Percentiles rank a stretch among this genome's conserved stretches.
Evolutionary conservation across 2,797 vertebrate genomes (phyloP).

Genomic region (Artibeus jamaicensis): DNA sequence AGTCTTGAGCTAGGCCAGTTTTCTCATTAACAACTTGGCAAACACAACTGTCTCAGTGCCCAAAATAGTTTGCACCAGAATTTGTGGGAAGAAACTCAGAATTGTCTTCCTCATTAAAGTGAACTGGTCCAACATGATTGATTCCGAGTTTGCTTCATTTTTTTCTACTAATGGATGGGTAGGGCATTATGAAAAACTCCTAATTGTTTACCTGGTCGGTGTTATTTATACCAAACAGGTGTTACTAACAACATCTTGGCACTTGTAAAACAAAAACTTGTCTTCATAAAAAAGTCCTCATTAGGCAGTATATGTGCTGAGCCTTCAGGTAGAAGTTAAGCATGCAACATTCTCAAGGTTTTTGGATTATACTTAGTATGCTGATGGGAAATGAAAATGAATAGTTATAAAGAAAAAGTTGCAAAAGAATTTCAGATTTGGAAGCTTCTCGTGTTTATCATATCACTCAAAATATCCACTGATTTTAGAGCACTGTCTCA

Average conservation of each 20-base stretch:
- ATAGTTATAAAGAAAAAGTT: not conserved
- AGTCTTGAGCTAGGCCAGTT: not conserved
- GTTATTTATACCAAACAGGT: not conserved
- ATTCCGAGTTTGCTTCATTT: slow-evolving; percentile 32
- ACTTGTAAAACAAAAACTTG: not conserved
- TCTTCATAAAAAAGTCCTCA: slow-evolving; percentile 21
- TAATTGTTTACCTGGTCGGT: not conserved
- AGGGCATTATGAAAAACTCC: not conserved
- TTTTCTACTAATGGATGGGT: not conserved
- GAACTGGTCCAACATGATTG: not conserved
- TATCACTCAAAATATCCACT: not conserved
- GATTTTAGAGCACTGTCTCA: not conserved
- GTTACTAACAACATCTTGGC: not conserved
- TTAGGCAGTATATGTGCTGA: not conserved
- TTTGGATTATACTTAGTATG: not conserved
- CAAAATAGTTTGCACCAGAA: not conserved
- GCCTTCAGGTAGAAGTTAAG: not conserved
- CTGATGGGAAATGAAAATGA: not conserved
- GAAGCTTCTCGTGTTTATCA: not conserved
- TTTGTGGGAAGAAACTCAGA: not conserved
- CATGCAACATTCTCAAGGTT: not conserved
- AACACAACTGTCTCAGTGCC: slow-evolving; percentile 12
- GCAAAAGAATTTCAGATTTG: not conserved
- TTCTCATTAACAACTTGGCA: slow-evolving; percentile 33
- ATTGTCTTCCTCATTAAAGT: slow-evolving; percentile 21